Evolutionary conservation across 1,140 invertebrate genomes (phyloP).

Genomic region (Bombus confusus): DNA sequence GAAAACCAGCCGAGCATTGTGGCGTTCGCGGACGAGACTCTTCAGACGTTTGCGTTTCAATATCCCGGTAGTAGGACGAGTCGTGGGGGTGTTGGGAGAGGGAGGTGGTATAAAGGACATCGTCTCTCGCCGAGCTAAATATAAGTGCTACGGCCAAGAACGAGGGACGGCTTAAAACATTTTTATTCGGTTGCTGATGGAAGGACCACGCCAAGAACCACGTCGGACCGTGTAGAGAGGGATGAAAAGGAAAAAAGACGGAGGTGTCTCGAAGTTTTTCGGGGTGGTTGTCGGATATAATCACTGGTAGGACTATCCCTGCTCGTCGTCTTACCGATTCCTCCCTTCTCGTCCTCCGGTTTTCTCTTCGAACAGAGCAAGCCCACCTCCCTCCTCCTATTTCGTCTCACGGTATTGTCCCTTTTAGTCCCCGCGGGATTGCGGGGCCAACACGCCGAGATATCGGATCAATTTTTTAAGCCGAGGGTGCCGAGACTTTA

Average conservation of each 20-base stretch:
- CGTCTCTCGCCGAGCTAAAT: slow-evolving; percentile 75
- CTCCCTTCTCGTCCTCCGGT: slow-evolving; percentile 31
- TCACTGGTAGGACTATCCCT: slow-evolving; percentile 73
- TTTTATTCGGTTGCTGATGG: slow-evolving; percentile 74
- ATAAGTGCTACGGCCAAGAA: slow-evolving; percentile 78
- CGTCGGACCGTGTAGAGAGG: background rate
- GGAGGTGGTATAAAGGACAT: slow-evolving; percentile 74
- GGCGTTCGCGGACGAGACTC: slow-evolving; percentile 20
- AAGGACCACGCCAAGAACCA: slow-evolving; percentile 40
- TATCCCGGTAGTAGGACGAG: slow-evolving; percentile 69
- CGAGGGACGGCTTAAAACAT: slow-evolving; percentile 77
- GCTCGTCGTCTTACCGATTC: slow-evolving; percentile 54
- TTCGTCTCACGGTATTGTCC: slow-evolving; percentile 78
- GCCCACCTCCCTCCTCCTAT: slow-evolving; percentile 43
- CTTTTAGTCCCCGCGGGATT: slow-evolving; percentile 79
- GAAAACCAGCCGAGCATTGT: slow-evolving; percentile 37
- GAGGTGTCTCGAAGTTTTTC: slow-evolving; percentile 72
- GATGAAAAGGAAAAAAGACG: slow-evolving; percentile 41
- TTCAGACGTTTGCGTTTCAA: slow-evolving; percentile 73
- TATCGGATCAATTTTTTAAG: slow-evolving; percentile 81
- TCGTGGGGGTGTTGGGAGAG: slow-evolving; percentile 12
- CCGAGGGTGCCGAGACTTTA: slow-evolving; percentile 82
- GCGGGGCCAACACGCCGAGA: slow-evolving; percentile 80
- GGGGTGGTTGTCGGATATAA: slow-evolving; percentile 79
- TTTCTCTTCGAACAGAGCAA: slow-evolving; percentile 36